Percentiles rank a stretch among this genome's conserved stretches.
phyloP scores from a whole-genome alignment of 1,140 invertebrate genomes.

The Ceratina japonica region DNA sequence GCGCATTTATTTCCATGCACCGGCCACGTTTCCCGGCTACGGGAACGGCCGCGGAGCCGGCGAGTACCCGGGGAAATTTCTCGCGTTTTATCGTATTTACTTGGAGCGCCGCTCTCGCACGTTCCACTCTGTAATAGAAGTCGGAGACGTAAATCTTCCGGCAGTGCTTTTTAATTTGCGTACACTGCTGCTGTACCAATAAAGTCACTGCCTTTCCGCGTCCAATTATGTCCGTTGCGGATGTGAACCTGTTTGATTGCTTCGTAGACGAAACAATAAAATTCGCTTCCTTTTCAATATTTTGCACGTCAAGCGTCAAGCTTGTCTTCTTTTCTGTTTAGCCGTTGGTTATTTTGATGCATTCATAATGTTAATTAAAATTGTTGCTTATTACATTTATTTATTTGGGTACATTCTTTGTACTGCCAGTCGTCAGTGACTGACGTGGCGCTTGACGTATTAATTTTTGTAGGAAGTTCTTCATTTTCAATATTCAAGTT shows the following conservation, averaged over 20 bases:
- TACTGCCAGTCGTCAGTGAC: too few relatives aligned
- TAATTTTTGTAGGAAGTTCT: too few relatives aligned
- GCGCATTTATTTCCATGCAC: conserved; percentile 24
- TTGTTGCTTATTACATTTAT: too few relatives aligned
- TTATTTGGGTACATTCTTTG: too few relatives aligned
- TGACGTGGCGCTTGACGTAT: too few relatives aligned
- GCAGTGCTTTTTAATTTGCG: neutral
- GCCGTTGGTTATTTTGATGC: too few relatives aligned
- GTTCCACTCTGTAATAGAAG: conserved; percentile 1
- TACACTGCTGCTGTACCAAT: neutral
- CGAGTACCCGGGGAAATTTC: neutral
- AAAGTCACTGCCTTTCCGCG: neutral
- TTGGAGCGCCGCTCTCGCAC: neutral
- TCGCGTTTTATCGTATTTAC: conserved; percentile 31
- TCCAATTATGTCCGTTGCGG: conserved; percentile 4
- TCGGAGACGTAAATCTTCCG: conserved; percentile 26
- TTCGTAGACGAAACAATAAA: too few relatives aligned
- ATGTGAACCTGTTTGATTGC: neutral
- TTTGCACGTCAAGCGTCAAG: too few relatives aligned
- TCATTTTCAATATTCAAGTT: too few relatives aligned
- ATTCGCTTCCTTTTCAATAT: too few relatives aligned
- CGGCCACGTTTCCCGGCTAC: neutral
- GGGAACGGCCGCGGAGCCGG: neutral
- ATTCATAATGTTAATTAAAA: too few relatives aligned
- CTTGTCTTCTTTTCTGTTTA: too few relatives aligned